Base-by-base conservation (phyloP, 2,888 invertebrate species). In the Helleia helle region DNA sequence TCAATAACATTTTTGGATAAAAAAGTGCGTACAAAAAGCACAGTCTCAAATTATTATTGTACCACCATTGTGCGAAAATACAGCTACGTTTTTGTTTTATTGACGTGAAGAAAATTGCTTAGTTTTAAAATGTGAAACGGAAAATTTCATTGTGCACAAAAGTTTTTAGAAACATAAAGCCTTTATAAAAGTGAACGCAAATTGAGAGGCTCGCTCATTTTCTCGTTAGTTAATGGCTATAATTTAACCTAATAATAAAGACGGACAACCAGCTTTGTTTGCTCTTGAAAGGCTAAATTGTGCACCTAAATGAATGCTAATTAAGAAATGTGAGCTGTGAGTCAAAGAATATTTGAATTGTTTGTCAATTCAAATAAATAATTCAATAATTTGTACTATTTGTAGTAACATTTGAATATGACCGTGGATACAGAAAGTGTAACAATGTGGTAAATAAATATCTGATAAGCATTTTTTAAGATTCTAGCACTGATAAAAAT, bases 191-290 rank as follows among this genome's bases (percentile, higher is more conserved):
- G 56, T 60, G 52, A 61, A 64, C 62, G 60, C 56, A 67, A 73
- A 71, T 70, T 68, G 62, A 67, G 63, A 68, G 58, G 54, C 56
- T 51, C 56, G 59, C 62, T 71, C 63, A 61, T 73, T 76, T 71
- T 70, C 67, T 70, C 58, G 60, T 72, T 68, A 72, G 63, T 63
- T 76, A 74, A 77, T 71, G 72, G 69, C 72, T 79, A 74, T 73
- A 75, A 81, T 80, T 80, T 73, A 76, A 79, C 71, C 74, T 73
- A 67, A 71, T 76, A 76, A 80, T 73, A 75, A 74, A 74, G 72
- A 77, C 62, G 67, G 76, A 75, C 74, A 76, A 71, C 65, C 59
- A 54, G 65, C 71, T 71, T 75, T 76, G 73, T 81, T 76, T 71
- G 65, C 60, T 59, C 61, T 65, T 68, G 65, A 75, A 76, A 75